Percentiles rank a stretch among this genome's conserved stretches.
These are phyloP conservation scores for Conger conger DNA, from an alignment of 2,113 vertebrate species.

Conservation along the genomic window DNA sequence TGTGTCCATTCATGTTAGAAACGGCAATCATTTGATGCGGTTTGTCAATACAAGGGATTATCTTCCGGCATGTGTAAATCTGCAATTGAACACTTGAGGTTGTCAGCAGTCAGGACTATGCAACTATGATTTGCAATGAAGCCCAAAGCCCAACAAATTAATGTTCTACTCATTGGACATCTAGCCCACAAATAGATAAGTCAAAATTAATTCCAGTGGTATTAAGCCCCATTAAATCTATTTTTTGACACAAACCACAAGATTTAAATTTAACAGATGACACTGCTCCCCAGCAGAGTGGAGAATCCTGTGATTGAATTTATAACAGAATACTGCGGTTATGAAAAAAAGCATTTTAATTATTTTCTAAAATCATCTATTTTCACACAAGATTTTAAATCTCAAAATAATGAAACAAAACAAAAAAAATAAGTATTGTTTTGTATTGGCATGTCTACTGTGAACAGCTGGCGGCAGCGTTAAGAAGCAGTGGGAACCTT, in stretches of 20 bases:
- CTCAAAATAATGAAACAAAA: conserved; percentile 58
- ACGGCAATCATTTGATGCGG: not conserved
- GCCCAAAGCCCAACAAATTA: not conserved
- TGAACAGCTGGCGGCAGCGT: conserved; percentile 90
- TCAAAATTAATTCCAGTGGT: not conserved
- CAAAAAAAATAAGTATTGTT: conserved; percentile 72
- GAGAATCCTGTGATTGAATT: conserved; percentile 27
- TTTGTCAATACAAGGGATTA: not conserved
- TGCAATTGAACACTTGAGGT: not conserved
- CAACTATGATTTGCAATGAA: not conserved
- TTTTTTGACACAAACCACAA: not conserved
- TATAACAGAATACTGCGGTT: conserved; percentile 49
- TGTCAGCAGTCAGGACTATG: not conserved
- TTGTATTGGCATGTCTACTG: conserved; percentile 96
- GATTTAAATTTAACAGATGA: not conserved
- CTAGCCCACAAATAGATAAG: not conserved
- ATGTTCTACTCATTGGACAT: not conserved
- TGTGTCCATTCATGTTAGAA: not conserved
- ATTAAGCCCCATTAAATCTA: not conserved
- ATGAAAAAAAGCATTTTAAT: conserved; percentile 65
- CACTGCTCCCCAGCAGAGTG: conserved; percentile 1
- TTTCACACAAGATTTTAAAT: conserved; percentile 60
- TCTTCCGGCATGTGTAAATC: not conserved
- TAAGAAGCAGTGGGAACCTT: conserved; percentile 66
- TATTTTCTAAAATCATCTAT: conserved; percentile 65